These are phyloP conservation scores for Prionace glauca DNA, from an alignment of 2,797 vertebrate species.

Conservation along the genomic window DNA sequence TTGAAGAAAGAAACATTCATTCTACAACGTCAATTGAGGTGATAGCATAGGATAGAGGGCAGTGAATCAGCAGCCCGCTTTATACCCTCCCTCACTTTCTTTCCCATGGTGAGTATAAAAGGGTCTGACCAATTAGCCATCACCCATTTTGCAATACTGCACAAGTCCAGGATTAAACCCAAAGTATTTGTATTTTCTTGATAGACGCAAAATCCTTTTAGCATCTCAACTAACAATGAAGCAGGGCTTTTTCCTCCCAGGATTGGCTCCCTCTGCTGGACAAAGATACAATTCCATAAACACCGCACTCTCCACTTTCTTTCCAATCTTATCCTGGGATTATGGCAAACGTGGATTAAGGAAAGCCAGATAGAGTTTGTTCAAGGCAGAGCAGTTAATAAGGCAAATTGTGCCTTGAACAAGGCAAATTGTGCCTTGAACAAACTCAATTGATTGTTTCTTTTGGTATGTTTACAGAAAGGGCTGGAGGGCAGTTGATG, in stretches of 20 bases:
- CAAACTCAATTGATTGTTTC: no score
- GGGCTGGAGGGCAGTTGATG: no score
- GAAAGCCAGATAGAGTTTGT: neutral
- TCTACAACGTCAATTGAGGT: neutral
- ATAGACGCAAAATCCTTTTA: neutral
- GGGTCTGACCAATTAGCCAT: neutral
- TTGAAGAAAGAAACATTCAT: neutral
- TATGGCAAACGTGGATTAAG: neutral
- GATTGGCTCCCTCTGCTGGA: neutral
- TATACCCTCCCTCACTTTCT: neutral
- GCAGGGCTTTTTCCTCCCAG: neutral
- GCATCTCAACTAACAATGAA: neutral
- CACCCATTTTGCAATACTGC: neutral
- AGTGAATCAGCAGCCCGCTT: neutral
- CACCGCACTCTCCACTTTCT: neutral
- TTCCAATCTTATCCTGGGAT: neutral
- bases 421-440: no score
- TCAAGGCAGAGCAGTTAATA: no score
- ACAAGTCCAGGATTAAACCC: neutral
- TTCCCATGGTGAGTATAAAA: neutral
- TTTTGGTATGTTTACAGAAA: no score
- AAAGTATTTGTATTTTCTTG: neutral
- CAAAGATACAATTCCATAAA: neutral
- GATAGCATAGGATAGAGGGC: neutral
- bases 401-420: no score